Percentiles rank a stretch among this genome's conserved stretches.
Evolutionary conservation across 2,113 vertebrate species (phyloP).

Genomic region (Lota lota): DNA sequence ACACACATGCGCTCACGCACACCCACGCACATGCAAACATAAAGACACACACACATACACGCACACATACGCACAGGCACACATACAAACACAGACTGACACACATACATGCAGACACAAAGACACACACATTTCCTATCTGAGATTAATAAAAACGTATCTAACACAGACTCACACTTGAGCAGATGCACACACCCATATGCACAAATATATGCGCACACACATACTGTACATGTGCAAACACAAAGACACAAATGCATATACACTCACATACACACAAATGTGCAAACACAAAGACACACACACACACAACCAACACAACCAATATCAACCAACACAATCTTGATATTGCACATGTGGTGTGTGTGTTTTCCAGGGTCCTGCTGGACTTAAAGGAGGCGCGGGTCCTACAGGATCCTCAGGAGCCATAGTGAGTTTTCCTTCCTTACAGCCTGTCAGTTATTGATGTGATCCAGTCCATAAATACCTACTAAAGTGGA

Average conservation of each 20-base stretch:
- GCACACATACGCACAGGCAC: neutral
- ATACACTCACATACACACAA: neutral
- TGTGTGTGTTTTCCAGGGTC: conserved; percentile 72
- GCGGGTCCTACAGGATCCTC: conserved; percentile 84
- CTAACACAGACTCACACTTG: conserved; percentile 39
- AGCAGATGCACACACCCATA: too few relatives aligned
- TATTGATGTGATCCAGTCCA: neutral
- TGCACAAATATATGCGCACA: too few relatives aligned
- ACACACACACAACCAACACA: neutral
- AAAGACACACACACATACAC: neutral
- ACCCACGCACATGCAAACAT: neutral
- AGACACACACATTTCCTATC: too few relatives aligned
- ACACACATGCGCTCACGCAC: neutral
- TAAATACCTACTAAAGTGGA: too few relatives aligned
- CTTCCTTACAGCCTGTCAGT: neutral
- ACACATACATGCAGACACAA: too few relatives aligned
- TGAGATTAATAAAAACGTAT: too few relatives aligned
- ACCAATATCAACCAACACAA: neutral
- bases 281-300: neutral
- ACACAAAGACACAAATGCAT: neutral
- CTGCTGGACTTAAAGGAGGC: conserved; percentile 89
- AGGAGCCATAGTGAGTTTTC: conserved; percentile 83
- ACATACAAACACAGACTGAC: neutral
- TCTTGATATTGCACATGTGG: neutral
- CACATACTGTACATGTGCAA: too few relatives aligned